These are phyloP conservation scores for Thinocorus orbignyianus DNA, from an alignment of 2,113 vertebrate species.

Conservation along the genomic window DNA sequence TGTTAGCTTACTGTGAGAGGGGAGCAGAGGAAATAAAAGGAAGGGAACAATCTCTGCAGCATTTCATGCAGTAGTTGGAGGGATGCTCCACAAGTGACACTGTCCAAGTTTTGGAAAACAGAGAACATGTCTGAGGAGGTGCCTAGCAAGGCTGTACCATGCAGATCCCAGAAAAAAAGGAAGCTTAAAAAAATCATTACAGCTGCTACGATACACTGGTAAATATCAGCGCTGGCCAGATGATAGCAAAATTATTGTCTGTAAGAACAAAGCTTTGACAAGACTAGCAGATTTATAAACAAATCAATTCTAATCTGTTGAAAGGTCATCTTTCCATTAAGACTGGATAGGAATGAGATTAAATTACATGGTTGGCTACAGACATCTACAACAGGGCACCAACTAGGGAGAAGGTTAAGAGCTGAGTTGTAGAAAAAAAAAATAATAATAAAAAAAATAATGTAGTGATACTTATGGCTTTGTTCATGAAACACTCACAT, in stretches of 20 bases:
- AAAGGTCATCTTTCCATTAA: slow-evolving; percentile 63
- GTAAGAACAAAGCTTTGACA: slow-evolving; percentile 45
- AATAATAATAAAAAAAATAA: no score
- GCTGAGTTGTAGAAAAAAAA: neutral
- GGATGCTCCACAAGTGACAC: neutral
- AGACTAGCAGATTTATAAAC: slow-evolving; percentile 49
- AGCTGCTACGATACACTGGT: neutral
- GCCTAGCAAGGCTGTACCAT: neutral
- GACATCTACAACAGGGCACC: neutral
- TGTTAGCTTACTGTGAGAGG: neutral
- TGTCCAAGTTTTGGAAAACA: neutral
- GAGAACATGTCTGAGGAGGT: neutral
- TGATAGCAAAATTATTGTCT: slow-evolving; percentile 48
- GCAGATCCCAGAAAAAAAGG: neutral
- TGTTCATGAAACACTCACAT: neutral
- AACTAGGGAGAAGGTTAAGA: neutral
- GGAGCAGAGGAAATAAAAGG: neutral
- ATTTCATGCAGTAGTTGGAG: neutral
- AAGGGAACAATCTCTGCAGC: neutral
- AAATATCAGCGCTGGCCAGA: neutral
- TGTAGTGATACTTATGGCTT: neutral
- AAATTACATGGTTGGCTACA: slow-evolving; percentile 49
- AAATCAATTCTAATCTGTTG: slow-evolving; percentile 61
- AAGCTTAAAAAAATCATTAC: neutral
- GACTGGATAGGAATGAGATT: slow-evolving; percentile 44